Evolutionary conservation across 2,113 vertebrate genomes (phyloP).

Genomic region (zebrafish (Danio rerio)): DNA sequence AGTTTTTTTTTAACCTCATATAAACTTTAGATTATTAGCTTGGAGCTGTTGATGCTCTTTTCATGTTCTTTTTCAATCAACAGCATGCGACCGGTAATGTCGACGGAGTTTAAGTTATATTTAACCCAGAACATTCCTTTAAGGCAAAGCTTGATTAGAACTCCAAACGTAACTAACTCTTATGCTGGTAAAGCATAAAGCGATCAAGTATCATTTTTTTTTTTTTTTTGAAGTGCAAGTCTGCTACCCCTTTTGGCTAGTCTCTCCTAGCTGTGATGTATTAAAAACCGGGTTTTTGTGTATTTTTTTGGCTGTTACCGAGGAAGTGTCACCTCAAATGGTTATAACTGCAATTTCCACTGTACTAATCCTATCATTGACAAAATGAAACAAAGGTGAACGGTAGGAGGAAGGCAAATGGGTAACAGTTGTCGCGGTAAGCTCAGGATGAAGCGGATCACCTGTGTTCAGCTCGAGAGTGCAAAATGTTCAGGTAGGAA

Average conservation of each 20-base stretch:
- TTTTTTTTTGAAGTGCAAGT: slow-evolving; percentile 25
- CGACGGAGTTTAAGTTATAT: not conserved
- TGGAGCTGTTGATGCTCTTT: not conserved
- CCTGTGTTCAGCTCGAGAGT: slow-evolving; percentile 50
- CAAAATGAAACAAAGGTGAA: not conserved
- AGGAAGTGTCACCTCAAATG: slow-evolving; percentile 6
- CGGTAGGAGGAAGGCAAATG: slow-evolving; percentile 11
- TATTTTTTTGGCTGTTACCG: not conserved
- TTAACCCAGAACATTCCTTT: slow-evolving; percentile 10
- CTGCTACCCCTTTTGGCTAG: not conserved
- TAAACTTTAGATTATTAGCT: not conserved
- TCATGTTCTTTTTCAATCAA: not conserved
- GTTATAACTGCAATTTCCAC: slow-evolving; percentile 13
- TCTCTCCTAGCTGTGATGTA: not conserved
- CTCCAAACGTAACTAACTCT: slow-evolving; percentile 6
- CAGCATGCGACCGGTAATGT: not conserved
- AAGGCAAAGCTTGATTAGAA: slow-evolving; percentile 23
- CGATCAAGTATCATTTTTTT: slow-evolving; percentile 34
- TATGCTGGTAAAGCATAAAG: slow-evolving; percentile 19
- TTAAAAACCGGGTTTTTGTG: not conserved
- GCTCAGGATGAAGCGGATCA: slow-evolving; percentile 42
- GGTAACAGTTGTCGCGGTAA: slow-evolving; percentile 41
- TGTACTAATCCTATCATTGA: slow-evolving; percentile 45
- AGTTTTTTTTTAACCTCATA: not conserved
- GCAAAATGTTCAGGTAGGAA: slow-evolving; percentile 51